Evolutionary conservation across 2,797 vertebrate species (phyloP).

Genomic region (Parotocinclus haroldoi): DNA sequence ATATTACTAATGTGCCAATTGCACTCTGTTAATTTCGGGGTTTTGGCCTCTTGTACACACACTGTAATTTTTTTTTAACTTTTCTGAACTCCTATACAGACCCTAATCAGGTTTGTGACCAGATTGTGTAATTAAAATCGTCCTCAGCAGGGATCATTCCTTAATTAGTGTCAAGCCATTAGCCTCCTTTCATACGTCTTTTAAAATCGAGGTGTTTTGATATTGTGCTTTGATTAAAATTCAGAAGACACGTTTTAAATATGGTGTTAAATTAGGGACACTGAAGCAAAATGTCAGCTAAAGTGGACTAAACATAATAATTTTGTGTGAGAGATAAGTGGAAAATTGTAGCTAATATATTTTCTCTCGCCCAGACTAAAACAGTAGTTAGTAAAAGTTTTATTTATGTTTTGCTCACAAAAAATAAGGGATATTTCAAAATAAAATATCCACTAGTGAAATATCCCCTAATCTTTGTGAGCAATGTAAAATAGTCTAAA

Average conservation of each 20-base stretch:
- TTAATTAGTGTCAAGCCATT: constrained; percentile 56
- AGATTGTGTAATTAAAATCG: constrained; percentile 51
- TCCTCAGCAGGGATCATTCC: constrained; percentile 48
- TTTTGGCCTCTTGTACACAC: not conserved
- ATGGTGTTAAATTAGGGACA: constrained; percentile 30
- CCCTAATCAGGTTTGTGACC: constrained; percentile 46
- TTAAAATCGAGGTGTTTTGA: too few relatives aligned
- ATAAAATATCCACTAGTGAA: too few relatives aligned
- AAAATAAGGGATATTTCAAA: too few relatives aligned
- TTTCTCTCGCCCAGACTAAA: too few relatives aligned
- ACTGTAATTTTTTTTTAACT: constrained; percentile 31
- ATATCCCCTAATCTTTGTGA: too few relatives aligned
- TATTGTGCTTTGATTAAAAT: too few relatives aligned
- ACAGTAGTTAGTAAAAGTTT: too few relatives aligned
- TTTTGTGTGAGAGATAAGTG: constrained; percentile 6
- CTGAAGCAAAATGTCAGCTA: constrained; percentile 31
- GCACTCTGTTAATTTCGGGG: not conserved
- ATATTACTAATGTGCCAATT: too few relatives aligned
- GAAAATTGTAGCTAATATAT: too few relatives aligned
- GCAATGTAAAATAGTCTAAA: too few relatives aligned
- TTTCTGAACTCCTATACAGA: constrained; percentile 30
- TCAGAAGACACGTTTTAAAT: too few relatives aligned
- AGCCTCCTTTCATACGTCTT: constrained; percentile 48
- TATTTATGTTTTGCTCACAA: too few relatives aligned
- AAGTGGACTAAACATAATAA: constrained; percentile 26